These are phyloP conservation scores for Cherax quadricarinatus DNA, from an alignment of 1,140 invertebrate species.

Conservation along the genomic window DNA sequence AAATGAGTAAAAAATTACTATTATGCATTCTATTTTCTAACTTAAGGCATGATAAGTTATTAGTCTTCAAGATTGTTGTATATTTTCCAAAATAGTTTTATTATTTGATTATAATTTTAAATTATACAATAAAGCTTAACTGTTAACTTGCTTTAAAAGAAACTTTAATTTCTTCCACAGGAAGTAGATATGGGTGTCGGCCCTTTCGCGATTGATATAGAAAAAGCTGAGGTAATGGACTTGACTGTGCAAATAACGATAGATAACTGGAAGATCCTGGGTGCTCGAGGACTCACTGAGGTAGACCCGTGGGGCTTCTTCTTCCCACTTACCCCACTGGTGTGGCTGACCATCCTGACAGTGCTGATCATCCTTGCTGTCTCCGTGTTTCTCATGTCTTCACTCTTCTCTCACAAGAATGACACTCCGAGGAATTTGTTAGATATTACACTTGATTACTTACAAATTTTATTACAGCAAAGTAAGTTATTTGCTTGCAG, in stretches of 20 bases:
- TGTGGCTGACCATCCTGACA: neutral
- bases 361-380: neutral
- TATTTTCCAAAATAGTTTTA: neutral
- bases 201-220: neutral
- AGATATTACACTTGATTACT: neutral
- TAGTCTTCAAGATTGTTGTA: neutral
- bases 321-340: conserved; percentile 1
- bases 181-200: neutral
- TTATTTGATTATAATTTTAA: neutral
- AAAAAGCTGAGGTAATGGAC: neutral
- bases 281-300: neutral
- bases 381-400: neutral
- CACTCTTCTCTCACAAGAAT: neutral
- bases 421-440: neutral
- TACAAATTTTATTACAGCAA: neutral
- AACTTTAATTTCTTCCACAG: neutral
- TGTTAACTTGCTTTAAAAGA: neutral
- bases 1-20: neutral
- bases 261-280: neutral
- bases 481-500: neutral
- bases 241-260: neutral
- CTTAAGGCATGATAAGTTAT: neutral
- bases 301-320: conserved; percentile 28
- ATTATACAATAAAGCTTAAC: neutral
- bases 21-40: neutral